Evolutionary conservation across 1,140 invertebrate genomes (phyloP).

Genomic region (Hylaeus volcanicus): DNA sequence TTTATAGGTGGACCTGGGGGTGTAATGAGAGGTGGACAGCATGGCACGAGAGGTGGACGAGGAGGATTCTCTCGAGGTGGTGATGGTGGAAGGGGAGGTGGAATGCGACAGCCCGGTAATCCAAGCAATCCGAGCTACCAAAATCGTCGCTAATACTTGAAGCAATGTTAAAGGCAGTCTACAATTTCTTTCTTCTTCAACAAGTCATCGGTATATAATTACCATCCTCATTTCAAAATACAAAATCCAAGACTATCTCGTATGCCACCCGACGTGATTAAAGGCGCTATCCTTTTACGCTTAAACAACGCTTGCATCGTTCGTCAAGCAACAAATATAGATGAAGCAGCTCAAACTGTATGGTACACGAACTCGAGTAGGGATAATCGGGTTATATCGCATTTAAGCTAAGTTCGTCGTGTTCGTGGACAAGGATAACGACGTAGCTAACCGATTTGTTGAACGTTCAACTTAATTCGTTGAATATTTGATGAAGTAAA

Average conservation of each 20-base stretch:
- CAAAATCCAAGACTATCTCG: constrained; percentile 59
- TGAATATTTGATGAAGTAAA: constrained; percentile 35
- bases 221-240: constrained; percentile 52
- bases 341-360: constrained; percentile 57
- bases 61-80: constrained; percentile 77
- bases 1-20: constrained; percentile 76
- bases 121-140: constrained; percentile 73
- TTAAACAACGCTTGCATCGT: constrained; percentile 65
- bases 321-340: constrained; percentile 57
- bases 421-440: constrained; percentile 24
- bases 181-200: constrained; percentile 45
- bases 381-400: constrained; percentile 17
- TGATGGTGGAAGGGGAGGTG: constrained; percentile 75
- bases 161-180: constrained; percentile 29
- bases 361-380: constrained; percentile 54
- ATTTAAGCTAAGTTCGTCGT: constrained; percentile 40
- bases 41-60: constrained; percentile 74
- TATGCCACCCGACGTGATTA: constrained; percentile 49
- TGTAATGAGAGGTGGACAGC: constrained; percentile 76
- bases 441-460: constrained; percentile 39
- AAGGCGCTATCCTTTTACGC: constrained; percentile 57
- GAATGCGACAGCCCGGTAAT: constrained; percentile 74
- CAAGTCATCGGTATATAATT: constrained; percentile 57
- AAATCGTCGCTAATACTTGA: constrained; percentile 74
- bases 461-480: constrained; percentile 31